Base-by-base conservation (phyloP, 2,888 invertebrate genomes). In the Scelioninae gen. 2 region DNA sequence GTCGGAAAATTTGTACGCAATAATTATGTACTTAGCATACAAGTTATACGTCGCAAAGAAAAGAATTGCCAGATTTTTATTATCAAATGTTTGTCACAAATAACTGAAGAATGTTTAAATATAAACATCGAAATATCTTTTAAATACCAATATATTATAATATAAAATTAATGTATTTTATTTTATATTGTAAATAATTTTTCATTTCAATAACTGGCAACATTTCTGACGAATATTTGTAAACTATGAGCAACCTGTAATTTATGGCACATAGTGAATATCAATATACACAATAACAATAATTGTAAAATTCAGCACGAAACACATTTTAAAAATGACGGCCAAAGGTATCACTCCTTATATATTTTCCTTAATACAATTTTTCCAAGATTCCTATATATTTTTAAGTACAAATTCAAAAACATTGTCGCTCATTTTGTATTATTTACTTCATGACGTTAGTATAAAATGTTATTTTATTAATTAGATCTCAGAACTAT, bases 251-350 rank as follows among this genome's bases (percentile, higher is more conserved):
- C 70, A 68, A 73, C 43, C 46, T 31, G 60, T 68, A 63, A 68
- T 73, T 69, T 18, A 68, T 73, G 73, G 73, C 69, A 69, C 73
- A 64, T 64, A 63, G 69, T 73, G 73, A 67, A 67, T 67, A 25
- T 73, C 13, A n/a, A n/a, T 31, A n/a, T 25, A 35, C 25, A 31
- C 22, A 28, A 35, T 45, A 67, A 65, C 43, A 50, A 45, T 61
- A 45, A 19, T 33, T 31, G 15, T 50, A 55, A 33, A 53, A 25
- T 53, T 65, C 2, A 65, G 55, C 48, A 19, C 48, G 33, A 60
- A 65, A 45, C 19, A 43, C n/a, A n/a, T 19, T 48, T 65, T 68
- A 43, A 2, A 46, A 65, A 55, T 35, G 19, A 7, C 35, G 19
- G 7, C 31, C 35, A 46, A 45, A 45, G 9, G 15, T 16, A 39